These are phyloP conservation scores for Pelusios castaneus DNA, from an alignment of 2,113 vertebrate genomes.

Conservation along the genomic window DNA sequence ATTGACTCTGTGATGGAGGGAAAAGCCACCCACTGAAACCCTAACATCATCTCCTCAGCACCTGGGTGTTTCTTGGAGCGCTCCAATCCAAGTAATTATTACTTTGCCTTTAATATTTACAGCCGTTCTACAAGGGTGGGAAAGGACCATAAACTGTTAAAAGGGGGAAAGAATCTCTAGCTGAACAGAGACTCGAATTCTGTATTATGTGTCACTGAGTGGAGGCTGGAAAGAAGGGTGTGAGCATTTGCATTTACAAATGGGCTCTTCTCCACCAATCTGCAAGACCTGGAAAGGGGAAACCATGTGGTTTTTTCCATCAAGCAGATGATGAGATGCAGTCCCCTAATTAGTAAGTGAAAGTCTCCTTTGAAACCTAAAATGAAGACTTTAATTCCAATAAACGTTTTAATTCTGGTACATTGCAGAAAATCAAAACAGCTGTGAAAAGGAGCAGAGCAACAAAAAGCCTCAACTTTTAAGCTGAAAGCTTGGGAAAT, in stretches of 20 bases:
- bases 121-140: neutral
- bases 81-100: neutral
- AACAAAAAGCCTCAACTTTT: neutral
- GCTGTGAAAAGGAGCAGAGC: constrained; percentile 20
- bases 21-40: constrained; percentile 25
- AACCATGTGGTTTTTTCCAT: constrained; percentile 6
- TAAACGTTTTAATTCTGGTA: constrained; percentile 59
- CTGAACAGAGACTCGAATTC: neutral
- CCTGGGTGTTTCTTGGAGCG: constrained; percentile 33
- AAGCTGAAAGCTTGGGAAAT: neutral
- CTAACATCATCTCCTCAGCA: constrained; percentile 39
- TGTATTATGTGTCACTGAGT: neutral
- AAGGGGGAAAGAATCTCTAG: neutral
- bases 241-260: neutral
- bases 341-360: constrained; percentile 48
- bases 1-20: neutral
- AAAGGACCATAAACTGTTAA: neutral
- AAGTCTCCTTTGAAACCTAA: constrained; percentile 54
- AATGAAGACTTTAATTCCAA: constrained; percentile 53
- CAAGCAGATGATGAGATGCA: constrained; percentile 25
- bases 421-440: constrained; percentile 59
- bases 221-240: neutral
- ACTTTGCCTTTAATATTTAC: constrained; percentile 19
- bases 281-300: neutral
- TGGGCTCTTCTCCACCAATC: neutral